Evolutionary conservation across 2,888 invertebrate species (phyloP).

Genomic region (Pseudococcus longispinus): DNA sequence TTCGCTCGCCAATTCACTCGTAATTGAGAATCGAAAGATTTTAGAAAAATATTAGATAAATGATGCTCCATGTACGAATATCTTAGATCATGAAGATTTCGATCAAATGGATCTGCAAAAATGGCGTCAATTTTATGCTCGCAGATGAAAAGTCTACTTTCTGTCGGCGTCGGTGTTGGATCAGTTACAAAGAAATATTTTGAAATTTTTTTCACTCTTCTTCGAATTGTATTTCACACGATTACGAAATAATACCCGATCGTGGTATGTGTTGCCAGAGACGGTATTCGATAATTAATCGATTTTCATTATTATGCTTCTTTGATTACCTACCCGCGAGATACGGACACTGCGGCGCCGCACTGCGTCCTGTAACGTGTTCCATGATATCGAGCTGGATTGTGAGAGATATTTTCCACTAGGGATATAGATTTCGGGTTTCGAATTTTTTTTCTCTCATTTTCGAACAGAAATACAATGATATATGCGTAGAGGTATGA

Average conservation of each 20-base stretch:
- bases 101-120: not conserved
- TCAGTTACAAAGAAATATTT: not conserved
- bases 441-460: not conserved
- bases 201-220: not conserved
- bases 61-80: not conserved
- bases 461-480: not conserved
- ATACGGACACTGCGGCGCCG: not conserved
- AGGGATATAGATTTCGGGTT: not conserved
- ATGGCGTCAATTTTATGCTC: not conserved
- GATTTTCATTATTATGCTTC: not conserved
- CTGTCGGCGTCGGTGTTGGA: not conserved
- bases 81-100: not conserved
- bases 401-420: not conserved
- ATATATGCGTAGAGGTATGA: not conserved
- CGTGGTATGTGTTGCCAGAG: not conserved
- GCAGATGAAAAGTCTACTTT: not conserved
- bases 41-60: not conserved
- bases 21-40: not conserved
- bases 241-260: not conserved
- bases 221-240: not conserved
- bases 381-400: not conserved
- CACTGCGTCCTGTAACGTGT: not conserved
- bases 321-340: not conserved
- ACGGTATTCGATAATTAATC: slow-evolving; percentile 9
- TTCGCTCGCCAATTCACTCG: not conserved